Evolutionary conservation across 2,888 invertebrate genomes (phyloP).

Genomic region (Trichopria drosophilae): DNA sequence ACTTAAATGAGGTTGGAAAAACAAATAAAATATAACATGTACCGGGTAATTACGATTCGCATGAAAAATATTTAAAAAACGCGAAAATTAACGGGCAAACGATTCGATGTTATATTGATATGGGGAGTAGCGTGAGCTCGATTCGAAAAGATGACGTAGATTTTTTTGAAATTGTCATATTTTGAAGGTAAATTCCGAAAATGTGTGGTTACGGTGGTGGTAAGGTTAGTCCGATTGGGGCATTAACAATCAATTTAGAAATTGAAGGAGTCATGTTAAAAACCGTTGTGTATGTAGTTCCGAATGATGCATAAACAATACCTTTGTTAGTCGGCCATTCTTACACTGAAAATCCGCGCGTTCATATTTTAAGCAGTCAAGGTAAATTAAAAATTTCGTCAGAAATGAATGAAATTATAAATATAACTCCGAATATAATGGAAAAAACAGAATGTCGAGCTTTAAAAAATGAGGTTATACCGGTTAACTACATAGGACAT

Average conservation of each 20-base stretch:
- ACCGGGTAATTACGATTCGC: too few relatives aligned
- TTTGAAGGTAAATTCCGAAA: too few relatives aligned
- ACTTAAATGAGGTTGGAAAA: too few relatives aligned
- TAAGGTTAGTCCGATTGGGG: neutral
- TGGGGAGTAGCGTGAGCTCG: neutral
- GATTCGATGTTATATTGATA: slow-evolving; percentile 1
- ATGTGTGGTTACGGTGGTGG: slow-evolving; percentile 4
- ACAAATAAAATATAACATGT: too few relatives aligned
- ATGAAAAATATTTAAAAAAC: slow-evolving; percentile 1
- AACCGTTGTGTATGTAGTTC: slow-evolving; percentile 5
- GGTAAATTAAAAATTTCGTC: neutral
- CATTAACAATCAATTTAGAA: neutral
- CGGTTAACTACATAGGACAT: slow-evolving; percentile 12
- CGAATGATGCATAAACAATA: neutral
- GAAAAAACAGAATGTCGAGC: slow-evolving; percentile 8
- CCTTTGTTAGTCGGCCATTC: neutral
- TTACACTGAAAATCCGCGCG: neutral
- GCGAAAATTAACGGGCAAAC: neutral
- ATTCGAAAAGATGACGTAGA: slow-evolving; percentile 3
- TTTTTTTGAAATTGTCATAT: neutral
- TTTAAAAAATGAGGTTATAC: neutral
- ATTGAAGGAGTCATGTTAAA: neutral
- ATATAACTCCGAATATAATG: neutral
- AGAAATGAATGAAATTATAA: neutral
- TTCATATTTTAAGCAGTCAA: neutral